Conservation (phyloP, 2,888 invertebrate species). For the Caprella mutica region DNA sequence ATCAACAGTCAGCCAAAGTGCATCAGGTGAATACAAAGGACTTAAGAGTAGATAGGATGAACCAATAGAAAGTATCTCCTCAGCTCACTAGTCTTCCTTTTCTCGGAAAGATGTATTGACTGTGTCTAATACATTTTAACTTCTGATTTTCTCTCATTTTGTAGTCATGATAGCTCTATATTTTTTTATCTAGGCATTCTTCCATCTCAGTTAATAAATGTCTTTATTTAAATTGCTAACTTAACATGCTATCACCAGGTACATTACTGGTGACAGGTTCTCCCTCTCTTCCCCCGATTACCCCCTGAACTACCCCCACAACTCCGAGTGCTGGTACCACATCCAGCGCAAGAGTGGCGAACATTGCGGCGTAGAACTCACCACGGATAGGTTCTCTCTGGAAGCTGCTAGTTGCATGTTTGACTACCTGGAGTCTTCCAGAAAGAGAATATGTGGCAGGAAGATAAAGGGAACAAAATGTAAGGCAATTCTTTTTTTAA, state of each 20-base stretch:
- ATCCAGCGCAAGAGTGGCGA: constrained; percentile 3
- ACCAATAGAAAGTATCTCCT: too few species aligned
- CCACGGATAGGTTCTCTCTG: constrained; percentile 13
- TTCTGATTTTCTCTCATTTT: too few species aligned
- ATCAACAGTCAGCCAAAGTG: constrained; percentile 18
- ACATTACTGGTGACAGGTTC: constrained; percentile 12
- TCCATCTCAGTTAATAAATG: too few species aligned
- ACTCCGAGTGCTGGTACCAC: constrained; percentile 25
- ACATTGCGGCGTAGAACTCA: constrained; percentile 22
- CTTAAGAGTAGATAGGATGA: not conserved
- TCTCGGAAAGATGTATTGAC: too few species aligned
- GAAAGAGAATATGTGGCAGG: constrained; percentile 27
- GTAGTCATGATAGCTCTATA: too few species aligned
- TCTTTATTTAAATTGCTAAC: too few species aligned
- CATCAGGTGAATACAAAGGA: constrained; percentile 16
- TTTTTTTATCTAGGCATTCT: too few species aligned
- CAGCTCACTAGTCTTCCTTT: too few species aligned
- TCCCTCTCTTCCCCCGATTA: constrained; percentile 18
- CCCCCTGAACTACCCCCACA: constrained; percentile 18
- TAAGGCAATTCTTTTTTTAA: not conserved
- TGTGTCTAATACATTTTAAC: too few species aligned
- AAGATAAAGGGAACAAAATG: not conserved
- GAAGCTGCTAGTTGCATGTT: constrained; percentile 32
- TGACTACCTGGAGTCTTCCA: constrained; percentile 29
- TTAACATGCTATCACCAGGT: too few species aligned